Percentiles rank a stretch among this genome's conserved stretches.
phyloP scores from a whole-genome alignment of 2,113 vertebrate genomes.

The Alces alces region DNA sequence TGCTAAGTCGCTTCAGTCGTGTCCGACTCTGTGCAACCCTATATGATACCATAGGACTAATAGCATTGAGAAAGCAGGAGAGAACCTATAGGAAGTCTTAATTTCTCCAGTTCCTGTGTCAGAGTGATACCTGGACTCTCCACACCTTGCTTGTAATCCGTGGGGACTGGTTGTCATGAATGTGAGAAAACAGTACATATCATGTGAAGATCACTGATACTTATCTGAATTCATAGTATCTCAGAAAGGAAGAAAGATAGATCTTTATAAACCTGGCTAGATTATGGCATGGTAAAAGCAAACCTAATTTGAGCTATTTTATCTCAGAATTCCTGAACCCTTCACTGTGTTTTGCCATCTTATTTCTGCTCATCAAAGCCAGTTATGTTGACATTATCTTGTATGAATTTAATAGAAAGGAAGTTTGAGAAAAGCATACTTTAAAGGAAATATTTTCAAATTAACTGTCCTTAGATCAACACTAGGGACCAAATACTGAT shows the following conservation, averaged over 20 bases:
- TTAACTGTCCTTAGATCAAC: neutral
- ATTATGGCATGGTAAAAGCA: neutral
- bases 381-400: neutral
- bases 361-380: conserved; percentile 21
- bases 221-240: neutral
- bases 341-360: neutral
- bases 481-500: conserved; percentile 6
- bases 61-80: neutral
- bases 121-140: neutral
- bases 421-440: neutral
- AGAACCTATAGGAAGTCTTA: neutral
- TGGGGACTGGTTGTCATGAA: neutral
- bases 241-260: neutral
- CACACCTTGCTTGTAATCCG: neutral
- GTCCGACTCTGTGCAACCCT: too few relatives aligned
- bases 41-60: too few relatives aligned
- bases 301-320: conserved; percentile 4
- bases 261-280: neutral
- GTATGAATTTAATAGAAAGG: neutral
- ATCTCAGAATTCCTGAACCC: neutral
- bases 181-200: neutral
- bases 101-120: neutral
- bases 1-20: too few relatives aligned
- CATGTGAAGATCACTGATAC: neutral
- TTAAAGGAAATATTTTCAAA: neutral